Conservation (phyloP, 2,797 vertebrate genomes). For the Crenuchus spilurus region DNA sequence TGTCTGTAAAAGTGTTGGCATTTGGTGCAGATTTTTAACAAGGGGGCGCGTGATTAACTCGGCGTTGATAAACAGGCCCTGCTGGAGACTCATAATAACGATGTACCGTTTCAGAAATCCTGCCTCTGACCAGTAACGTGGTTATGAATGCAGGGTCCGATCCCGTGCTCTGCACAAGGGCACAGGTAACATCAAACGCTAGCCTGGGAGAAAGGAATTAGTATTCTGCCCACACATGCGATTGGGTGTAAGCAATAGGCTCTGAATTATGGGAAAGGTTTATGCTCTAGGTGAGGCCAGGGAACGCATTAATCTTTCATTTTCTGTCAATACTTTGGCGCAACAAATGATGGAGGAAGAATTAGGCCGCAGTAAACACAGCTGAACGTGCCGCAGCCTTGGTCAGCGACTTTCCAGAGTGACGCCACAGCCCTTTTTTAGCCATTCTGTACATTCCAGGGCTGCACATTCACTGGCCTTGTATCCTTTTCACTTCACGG, state of each 20-base stretch:
- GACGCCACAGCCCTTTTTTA: background rate
- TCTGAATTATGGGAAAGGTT: slow-evolving; percentile 68
- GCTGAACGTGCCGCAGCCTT: slow-evolving; percentile 30
- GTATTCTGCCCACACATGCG: slow-evolving; percentile 68
- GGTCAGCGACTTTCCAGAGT: background rate
- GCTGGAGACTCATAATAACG: too few species aligned
- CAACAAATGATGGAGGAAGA: slow-evolving; percentile 62
- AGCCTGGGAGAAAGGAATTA: slow-evolving; percentile 59
- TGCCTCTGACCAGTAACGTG: slow-evolving; percentile 15
- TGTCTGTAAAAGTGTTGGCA: slow-evolving; percentile 15
- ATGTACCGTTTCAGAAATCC: slow-evolving; percentile 14
- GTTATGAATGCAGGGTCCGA: slow-evolving; percentile 10
- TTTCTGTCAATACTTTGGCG: slow-evolving; percentile 64
- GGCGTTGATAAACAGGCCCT: slow-evolving; percentile 37
- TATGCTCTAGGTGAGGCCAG: slow-evolving; percentile 66
- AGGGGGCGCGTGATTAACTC: slow-evolving; percentile 33
- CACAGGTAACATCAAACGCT: slow-evolving; percentile 64
- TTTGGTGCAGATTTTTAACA: slow-evolving; percentile 31
- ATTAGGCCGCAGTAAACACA: slow-evolving; percentile 57
- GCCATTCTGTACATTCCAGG: background rate
- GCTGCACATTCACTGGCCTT: background rate
- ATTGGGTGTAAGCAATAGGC: slow-evolving; percentile 67
- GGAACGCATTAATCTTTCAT: slow-evolving; percentile 71
- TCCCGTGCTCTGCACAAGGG: slow-evolving; percentile 30
- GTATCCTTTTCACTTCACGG: background rate